Percentiles rank a stretch among this genome's conserved stretches.
phyloP scores from a whole-genome alignment of 2,888 invertebrate species.

The Apoderus coryli region DNA sequence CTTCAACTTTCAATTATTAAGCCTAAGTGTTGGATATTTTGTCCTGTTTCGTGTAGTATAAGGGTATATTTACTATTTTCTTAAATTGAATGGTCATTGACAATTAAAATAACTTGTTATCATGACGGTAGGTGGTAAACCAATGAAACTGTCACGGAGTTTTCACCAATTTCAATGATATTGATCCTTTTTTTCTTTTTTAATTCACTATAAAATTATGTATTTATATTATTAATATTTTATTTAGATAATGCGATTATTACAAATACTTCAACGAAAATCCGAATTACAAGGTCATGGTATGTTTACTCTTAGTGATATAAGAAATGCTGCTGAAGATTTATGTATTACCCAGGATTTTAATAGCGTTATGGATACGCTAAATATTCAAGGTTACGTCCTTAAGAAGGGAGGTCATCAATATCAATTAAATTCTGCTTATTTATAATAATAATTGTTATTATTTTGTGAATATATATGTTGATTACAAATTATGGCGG shows the following conservation, averaged over 20 bases:
- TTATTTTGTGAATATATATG: too few relatives aligned
- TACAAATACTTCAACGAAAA: slow-evolving; percentile 50
- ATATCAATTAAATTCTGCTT: slow-evolving; percentile 24
- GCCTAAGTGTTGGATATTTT: too few relatives aligned
- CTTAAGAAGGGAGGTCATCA: slow-evolving; percentile 52
- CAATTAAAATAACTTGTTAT: too few relatives aligned
- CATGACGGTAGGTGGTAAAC: too few relatives aligned
- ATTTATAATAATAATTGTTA: slow-evolving; percentile 14
- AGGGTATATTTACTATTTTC: too few relatives aligned
- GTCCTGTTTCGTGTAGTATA: too few relatives aligned
- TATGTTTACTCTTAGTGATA: slow-evolving; percentile 59
- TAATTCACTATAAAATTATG: slow-evolving; percentile 3
- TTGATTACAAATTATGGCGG: too few relatives aligned
- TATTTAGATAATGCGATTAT: slow-evolving; percentile 54
- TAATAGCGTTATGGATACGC: slow-evolving; percentile 52
- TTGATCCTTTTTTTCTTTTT: slow-evolving; percentile 5
- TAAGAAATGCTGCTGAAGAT: slow-evolving; percentile 54
- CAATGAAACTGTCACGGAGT: too few relatives aligned
- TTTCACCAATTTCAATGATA: not conserved
- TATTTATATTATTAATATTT: slow-evolving; percentile 13
- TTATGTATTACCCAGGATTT: slow-evolving; percentile 49
- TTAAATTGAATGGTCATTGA: too few relatives aligned
- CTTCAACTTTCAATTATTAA: too few relatives aligned
- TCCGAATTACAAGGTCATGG: slow-evolving; percentile 52
- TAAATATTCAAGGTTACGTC: slow-evolving; percentile 76